Base-by-base conservation (phyloP, 1,140 invertebrate species). In the Zaprionus ghesquierei region DNA sequence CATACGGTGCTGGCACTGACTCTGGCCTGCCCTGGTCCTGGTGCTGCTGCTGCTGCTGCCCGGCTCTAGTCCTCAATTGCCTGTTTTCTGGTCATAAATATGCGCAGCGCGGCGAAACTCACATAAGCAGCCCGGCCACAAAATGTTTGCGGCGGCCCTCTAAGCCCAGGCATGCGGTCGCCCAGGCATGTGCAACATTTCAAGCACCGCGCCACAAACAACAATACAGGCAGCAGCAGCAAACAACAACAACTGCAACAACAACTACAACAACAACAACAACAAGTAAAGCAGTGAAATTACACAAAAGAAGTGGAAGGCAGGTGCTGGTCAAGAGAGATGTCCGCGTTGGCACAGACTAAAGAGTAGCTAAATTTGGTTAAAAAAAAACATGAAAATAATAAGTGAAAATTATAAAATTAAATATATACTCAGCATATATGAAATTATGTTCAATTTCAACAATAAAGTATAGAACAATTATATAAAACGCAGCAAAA, bases 161-260 rank as follows among this genome's bases (percentile, higher is more conserved):
- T 78, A 75, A 86, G 81, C 78, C 76, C 82, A 81, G 82, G 82
- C 75, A 87, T 85, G 81, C 78, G 81, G 82, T 87, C 76, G 75
- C 66, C 71, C 79, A 82, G 82, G 82, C 81, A 86, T 86, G 81
- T 87, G 79, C 82, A 86, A 84, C 82, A 87, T 87, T 87, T 87
- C 79, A 87, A 79, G 82, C 81, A 76, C 79, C 82, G 66, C 46
- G 66, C 73, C 69, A 59, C 41, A 33, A 12, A n/a, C 41, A 46
- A 13, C 62, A 56, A 58, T 54, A 59, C 5, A 15, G 60, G 8
- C 65, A 59, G 12, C 20, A 64, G 8, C 10, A 18, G 56, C 31
- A 58, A 64, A n/a, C 54, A 73, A 35, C 54, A 29, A 33, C 25
- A 9, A 13, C 38, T 35, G 9, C 58, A 55, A 56, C 53, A 58